Evolutionary conservation across 2,113 vertebrate species (phyloP), one percentile per base, ranked within the genome.

Genomic region (Dasyornis broadbenti): DNA sequence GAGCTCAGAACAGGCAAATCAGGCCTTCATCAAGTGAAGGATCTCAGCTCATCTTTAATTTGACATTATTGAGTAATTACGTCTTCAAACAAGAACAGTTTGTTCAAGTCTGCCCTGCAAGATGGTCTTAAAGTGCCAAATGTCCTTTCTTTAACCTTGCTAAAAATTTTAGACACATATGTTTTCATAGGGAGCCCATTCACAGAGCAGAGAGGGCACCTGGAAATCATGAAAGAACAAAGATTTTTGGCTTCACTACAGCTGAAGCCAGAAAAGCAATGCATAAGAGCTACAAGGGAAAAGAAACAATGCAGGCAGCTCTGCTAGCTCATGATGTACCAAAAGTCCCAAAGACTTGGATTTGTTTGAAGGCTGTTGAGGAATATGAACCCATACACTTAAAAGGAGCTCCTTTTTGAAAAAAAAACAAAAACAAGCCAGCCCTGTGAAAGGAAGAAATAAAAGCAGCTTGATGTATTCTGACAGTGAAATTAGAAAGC

Each of bases 401-500:
- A 65, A 93, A 96, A 95, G 33, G 50, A 93, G 30, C 35, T 90
- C 54, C 68, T 52, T 90, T 87, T 90, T 44, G 66, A 93, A 77
- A 27, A 70, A 39, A 69, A 83, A 78, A 15, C 26, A 70, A 86
- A 94, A 90, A 7, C 26, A 85, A 82, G 35, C 35, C 63, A 70
- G 30, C 22, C 20, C 39, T 88, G 27, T 88, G 63, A 90, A 95
- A 80, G 24, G 30, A 70, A 83, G 54, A 59, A 90, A 83, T 91
- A 91, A 96, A 95, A 94, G 56, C 64, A 68, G 45, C 60, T 73
- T 63, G 71, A 50, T 83, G 35, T 54, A 53, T 52, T 85, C 85
- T 83, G 82, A 47, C 3, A 21, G 63, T 45, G 72, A 82, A 92
- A 94, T 90, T 92, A 96, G 89, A 94, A 96, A 92, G 82, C 71